Evolutionary conservation across 2,797 vertebrate genomes (phyloP), one percentile per base, ranked within the genome.

Genomic region (Falco rusticolus): DNA sequence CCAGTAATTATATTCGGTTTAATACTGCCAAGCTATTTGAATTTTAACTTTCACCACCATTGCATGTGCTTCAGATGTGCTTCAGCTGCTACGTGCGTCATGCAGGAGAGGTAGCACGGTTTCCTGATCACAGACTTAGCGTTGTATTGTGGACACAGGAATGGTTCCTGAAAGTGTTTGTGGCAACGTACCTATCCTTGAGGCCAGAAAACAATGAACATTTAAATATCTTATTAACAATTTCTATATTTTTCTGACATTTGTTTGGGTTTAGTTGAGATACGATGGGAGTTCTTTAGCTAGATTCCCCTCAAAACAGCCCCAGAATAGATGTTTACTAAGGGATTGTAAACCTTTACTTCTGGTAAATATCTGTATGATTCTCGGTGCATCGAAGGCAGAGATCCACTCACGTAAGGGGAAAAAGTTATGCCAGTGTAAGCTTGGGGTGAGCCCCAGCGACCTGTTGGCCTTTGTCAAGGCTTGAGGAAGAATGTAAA

Each of bases 341-440:
- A 74, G 2, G 14, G 13, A 13, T 26, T 48, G 6, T 14, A 69
- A 53, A 34, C 4, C 1, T 68, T 64, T 17, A 10, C 48, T 94
- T 86, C 37, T 68, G 31, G 50, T 33, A 26, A 31, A 48, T 41
- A 25, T 71, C 45, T 48, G 0, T 6, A 8, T n/a, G 56, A 17
- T 47, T 76, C 7, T 39, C 9, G 10, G 5, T 21, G 41, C 11
- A 6, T 25, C 50, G 48, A 34, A 21, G 12, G 2, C 2, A 17
- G 28, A 25, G 13, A 15, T 34, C 1, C 1, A 34, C 1, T 4
- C 5, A 0, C 9, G 8, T 10, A 11, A 53, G 10, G 13, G 14
- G 19, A 1, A 33, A 13, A 69, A 21, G 3, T 22, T 13, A 39
- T 41, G 21, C 10, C 16, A 53, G 0, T 54, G 64, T 17, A 17